These are phyloP conservation scores for Aradophagus sp. DNA, from an alignment of 1,140 invertebrate genomes.

Conservation along the genomic window DNA sequence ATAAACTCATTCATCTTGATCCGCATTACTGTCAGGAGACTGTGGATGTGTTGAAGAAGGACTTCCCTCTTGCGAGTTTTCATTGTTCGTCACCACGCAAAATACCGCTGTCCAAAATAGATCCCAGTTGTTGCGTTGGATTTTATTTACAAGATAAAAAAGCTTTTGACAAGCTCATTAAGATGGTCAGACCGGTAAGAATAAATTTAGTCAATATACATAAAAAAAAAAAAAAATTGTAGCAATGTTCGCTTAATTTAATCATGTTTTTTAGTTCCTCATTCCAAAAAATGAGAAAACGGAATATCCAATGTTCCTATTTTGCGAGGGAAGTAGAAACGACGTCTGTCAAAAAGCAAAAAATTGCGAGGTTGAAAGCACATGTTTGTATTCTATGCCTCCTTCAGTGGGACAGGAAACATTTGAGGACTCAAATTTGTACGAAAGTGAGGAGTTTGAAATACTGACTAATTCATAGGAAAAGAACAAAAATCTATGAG, in stretches of 20 bases:
- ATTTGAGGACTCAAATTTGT: constrained; percentile 78
- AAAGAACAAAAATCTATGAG: too few relatives aligned
- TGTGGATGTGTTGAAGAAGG: constrained; percentile 85
- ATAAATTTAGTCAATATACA: constrained; percentile 20
- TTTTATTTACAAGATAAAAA: constrained; percentile 87
- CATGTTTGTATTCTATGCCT: constrained; percentile 75
- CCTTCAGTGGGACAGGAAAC: constrained; percentile 73
- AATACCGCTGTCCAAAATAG: constrained; percentile 90
- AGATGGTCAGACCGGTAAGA: constrained; percentile 80
- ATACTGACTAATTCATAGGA: constrained; percentile 54
- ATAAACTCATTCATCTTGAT: constrained; percentile 92
- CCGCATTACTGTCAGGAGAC: constrained; percentile 95
- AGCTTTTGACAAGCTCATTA: constrained; percentile 86
- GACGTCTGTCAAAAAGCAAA: constrained; percentile 77
- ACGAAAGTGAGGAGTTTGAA: constrained; percentile 84
- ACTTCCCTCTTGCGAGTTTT: constrained; percentile 84
- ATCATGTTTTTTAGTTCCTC: constrained; percentile 74
- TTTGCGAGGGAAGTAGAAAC: constrained; percentile 81
- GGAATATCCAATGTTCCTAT: constrained; percentile 88
- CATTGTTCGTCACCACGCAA: constrained; percentile 92
- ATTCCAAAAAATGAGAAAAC: constrained; percentile 77
- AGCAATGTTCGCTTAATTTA: too few relatives aligned
- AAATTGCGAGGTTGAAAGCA: constrained; percentile 69
- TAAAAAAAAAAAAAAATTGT: background rate
- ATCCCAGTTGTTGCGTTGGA: constrained; percentile 94